Base-by-base conservation (phyloP, 2,888 invertebrate species). In the Carcina quercana region DNA sequence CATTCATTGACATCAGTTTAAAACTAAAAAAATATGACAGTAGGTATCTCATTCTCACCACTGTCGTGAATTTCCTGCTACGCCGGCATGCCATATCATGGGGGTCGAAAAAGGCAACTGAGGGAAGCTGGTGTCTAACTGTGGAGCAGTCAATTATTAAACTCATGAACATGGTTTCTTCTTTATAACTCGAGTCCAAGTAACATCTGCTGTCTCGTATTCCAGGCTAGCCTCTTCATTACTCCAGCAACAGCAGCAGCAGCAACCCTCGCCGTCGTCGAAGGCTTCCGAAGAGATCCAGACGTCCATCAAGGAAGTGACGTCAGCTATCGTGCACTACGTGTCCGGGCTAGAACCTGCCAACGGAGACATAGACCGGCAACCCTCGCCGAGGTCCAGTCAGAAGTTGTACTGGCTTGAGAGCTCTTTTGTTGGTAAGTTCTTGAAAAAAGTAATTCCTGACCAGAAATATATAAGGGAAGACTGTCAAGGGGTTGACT, bases 281-380 rank as follows among this genome's bases (percentile, higher is more conserved):
- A 85, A 84, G 45, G 82, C 86, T 1, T 82, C 85, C 2, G 88
- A 89, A 38, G 91, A 91, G 66, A 93, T 94, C 40, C 92, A 92
- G 64, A 89, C 93, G 42, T 94, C 94, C 35, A 95, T 95, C 66
- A 95, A 95, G 73, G 95, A 95, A 76, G 95, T 95, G 46, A 95
- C 95, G 43, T 95, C 95, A 50, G 95, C 95, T 28, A 95, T 96
- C 53, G 95, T 95, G 33, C 95, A 95, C 71, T 95, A 95, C 86
- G 95, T 95, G 40, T 90, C 90, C 42, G 90, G 90, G 0, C 53
- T 89, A 52, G 89, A 86, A 63, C 89, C 87, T 36, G 83, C 79
- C 44, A 89, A 86, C 52, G 86, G 79, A 32, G 89, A 86, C 40
- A 59, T 72, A 45, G 86, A 74, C 65, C 69, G 70, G 59, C 85